Conservation (phyloP, 2,113 vertebrate genomes). For the Sus scrofa region T2T-Sscrofa CM000822.6:44823001-44823500, state of each 20-base stretch:
- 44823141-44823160: neutral
- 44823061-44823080: neutral
- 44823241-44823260: neutral
- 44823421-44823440: neutral
- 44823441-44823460: neutral
- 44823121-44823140: neutral
- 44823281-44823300: neutral
- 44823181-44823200: neutral
- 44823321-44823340: neutral
- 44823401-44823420: neutral
- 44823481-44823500: neutral
- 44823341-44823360: neutral
- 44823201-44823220: neutral
- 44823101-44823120: neutral
- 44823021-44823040: neutral
- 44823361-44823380: neutral
- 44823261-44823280: neutral
- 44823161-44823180: neutral
- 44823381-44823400: neutral
- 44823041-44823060: neutral
- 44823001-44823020: neutral
- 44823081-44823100: neutral
- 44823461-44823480: neutral
- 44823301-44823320: neutral
- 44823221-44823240: neutral